Conservation (phyloP, 2,797 vertebrate species). For the Trachops cirrhosus region DNA sequence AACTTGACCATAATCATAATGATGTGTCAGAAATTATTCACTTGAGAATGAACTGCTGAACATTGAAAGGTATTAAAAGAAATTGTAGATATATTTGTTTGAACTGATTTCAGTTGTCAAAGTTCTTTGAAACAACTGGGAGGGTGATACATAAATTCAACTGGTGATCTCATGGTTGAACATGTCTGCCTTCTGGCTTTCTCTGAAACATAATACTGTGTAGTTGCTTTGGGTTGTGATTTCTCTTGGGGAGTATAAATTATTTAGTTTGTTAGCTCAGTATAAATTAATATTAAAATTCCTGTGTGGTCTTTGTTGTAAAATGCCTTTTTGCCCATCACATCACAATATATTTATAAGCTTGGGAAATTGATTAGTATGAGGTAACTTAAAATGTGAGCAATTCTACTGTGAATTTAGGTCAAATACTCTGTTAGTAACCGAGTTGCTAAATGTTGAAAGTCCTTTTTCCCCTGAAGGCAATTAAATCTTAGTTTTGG, state of each 20-base stretch:
- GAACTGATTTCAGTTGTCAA: conserved; percentile 25
- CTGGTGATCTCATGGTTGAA: background rate
- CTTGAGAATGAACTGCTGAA: conserved; percentile 50
- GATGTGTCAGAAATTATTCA: background rate
- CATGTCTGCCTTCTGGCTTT: conserved; percentile 9
- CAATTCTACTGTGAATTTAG: conserved; percentile 58
- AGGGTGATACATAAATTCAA: background rate
- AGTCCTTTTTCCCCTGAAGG: conserved; percentile 53
- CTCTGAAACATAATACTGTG: background rate
- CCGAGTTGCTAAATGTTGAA: conserved; percentile 70
- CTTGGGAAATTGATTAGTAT: background rate
- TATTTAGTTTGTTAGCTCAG: background rate
- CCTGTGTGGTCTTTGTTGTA: conserved; percentile 42
- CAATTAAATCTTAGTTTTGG: conserved; percentile 59
- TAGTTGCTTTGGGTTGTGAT: background rate
- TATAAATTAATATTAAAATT: conserved; percentile 50
- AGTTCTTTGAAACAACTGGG: background rate
- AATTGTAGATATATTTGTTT: background rate
- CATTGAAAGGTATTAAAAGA: conserved; percentile 15
- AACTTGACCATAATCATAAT: background rate
- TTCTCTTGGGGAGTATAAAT: conserved; percentile 2
- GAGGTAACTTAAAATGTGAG: conserved; percentile 37
- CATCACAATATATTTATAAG: conserved; percentile 44
- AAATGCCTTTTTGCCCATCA: background rate
- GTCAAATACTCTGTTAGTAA: conserved; percentile 69